phyloP scores from a whole-genome alignment of 2,113 vertebrate species.

The Deroptyus accipitrinus region DNA sequence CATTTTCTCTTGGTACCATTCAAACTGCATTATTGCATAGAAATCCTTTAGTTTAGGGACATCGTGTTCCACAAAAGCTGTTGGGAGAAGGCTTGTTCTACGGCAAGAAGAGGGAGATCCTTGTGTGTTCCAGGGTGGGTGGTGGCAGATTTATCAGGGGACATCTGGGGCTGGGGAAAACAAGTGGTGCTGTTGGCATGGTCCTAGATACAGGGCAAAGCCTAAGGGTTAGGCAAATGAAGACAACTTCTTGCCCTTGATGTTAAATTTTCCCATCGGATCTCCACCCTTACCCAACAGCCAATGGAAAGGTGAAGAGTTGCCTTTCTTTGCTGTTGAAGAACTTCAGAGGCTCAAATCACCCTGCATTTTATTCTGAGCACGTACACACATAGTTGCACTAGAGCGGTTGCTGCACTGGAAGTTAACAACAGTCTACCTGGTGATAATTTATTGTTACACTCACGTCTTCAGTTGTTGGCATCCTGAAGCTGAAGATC shows the following conservation, averaged over 20 bases:
- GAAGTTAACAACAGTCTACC: neutral
- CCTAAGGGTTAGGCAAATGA: neutral
- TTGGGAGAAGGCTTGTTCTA: fast-evolving
- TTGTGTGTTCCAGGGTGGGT: neutral
- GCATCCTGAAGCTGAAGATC: neutral
- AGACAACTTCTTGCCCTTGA: neutral
- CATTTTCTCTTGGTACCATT: neutral
- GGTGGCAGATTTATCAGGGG: neutral
- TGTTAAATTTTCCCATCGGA: neutral
- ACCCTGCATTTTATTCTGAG: neutral
- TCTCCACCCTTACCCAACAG: neutral
- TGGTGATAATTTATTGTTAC: neutral
- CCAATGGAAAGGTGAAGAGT: neutral
- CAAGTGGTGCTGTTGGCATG: fast-evolving
- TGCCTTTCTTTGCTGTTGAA: neutral
- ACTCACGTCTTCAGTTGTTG: neutral
- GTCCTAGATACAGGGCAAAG: neutral
- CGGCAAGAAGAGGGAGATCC: neutral
- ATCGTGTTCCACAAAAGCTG: neutral
- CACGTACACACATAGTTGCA: fast-evolving
- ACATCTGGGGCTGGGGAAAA: too few relatives aligned
- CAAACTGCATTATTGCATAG: neutral
- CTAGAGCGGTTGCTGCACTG: neutral
- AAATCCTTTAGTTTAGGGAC: neutral
- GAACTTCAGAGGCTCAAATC: neutral